These are phyloP conservation scores for Myripristis murdjan DNA, from an alignment of 2,797 vertebrate genomes.

Conservation along the genomic window DNA sequence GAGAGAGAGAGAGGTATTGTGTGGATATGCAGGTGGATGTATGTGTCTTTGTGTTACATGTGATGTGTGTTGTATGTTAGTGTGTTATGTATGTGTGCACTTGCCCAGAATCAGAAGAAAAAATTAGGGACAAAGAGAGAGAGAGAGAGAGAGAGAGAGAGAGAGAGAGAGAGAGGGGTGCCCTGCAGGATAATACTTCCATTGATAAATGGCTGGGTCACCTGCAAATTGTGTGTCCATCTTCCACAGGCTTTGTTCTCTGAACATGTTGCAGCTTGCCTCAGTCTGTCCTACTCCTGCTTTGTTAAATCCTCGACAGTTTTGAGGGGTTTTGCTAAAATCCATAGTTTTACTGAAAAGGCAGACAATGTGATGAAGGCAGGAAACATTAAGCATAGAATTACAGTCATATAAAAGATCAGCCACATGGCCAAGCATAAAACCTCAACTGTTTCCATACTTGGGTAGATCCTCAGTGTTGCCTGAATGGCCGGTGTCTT, in stretches of 20 bases:
- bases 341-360: slow-evolving; percentile 41
- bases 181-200: slow-evolving; percentile 8
- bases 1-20: background rate
- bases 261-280: slow-evolving; percentile 50
- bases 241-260: slow-evolving; percentile 32
- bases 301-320: slow-evolving; percentile 6
- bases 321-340: slow-evolving; percentile 35
- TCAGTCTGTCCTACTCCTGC: slow-evolving; percentile 14
- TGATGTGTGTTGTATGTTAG: too few relatives aligned
- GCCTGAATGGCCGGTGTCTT: background rate
- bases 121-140: background rate
- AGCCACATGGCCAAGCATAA: slow-evolving; percentile 20
- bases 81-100: background rate
- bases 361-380: slow-evolving; percentile 38
- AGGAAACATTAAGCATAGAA: slow-evolving; percentile 38
- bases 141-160: background rate
- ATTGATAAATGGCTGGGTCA: background rate
- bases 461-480: too few relatives aligned
- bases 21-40: too few relatives aligned
- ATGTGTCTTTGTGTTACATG: background rate
- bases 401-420: slow-evolving; percentile 16
- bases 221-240: background rate
- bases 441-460: background rate
- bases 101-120: background rate
- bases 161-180: background rate